phyloP scores from a whole-genome alignment of 2,888 invertebrate genomes.

The Argyra leucocephala region DNA sequence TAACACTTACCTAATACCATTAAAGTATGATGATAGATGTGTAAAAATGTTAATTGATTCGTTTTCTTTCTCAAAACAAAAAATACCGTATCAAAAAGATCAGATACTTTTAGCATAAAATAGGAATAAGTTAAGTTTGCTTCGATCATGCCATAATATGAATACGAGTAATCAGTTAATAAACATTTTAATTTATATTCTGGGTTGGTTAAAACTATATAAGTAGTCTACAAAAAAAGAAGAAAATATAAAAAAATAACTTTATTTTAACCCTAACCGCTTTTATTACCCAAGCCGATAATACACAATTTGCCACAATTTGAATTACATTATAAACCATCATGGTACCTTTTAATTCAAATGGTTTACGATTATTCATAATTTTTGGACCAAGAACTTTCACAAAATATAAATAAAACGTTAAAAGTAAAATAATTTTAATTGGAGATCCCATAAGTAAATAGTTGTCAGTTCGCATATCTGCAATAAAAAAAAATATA shows the following conservation, averaged over 20 bases:
- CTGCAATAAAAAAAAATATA: slow-evolving; percentile 36
- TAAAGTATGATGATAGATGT: slow-evolving; percentile 59
- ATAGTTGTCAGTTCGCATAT: slow-evolving; percentile 55
- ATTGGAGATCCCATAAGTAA: slow-evolving; percentile 56
- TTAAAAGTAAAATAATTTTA: slow-evolving; percentile 48
- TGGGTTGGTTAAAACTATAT: neutral
- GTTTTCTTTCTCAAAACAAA: slow-evolving; percentile 61
- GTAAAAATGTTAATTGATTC: slow-evolving; percentile 57
- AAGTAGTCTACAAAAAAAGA: neutral
- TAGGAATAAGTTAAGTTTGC: slow-evolving; percentile 46
- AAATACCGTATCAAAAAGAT: slow-evolving; percentile 59
- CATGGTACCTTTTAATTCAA: slow-evolving; percentile 54
- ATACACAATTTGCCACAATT: slow-evolving; percentile 10
- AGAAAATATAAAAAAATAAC: neutral
- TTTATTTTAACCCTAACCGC: neutral
- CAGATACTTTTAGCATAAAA: slow-evolving; percentile 52
- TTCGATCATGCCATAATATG: neutral
- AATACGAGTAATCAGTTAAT: neutral
- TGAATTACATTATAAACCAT: slow-evolving; percentile 36
- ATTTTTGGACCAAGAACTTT: slow-evolving; percentile 57
- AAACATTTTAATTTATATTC: neutral
- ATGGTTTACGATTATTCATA: slow-evolving; percentile 57
- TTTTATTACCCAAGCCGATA: neutral
- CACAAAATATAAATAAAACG: slow-evolving; percentile 58
- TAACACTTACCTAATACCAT: slow-evolving; percentile 48